Conservation (phyloP, 2,888 invertebrate species). For the Odiellus spinosus region DNA sequence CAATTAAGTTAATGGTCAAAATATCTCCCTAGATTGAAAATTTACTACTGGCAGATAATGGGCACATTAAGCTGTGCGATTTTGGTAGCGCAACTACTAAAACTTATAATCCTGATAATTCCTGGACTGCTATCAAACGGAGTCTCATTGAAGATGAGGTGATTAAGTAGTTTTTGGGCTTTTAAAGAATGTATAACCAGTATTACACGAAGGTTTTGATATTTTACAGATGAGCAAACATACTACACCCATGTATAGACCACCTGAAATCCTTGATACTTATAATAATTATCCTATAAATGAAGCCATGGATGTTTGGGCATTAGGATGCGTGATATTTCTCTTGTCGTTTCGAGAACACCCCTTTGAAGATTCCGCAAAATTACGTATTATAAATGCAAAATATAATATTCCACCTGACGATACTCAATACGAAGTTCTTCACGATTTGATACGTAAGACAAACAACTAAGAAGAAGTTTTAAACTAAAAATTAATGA, state of each 20-base stretch:
- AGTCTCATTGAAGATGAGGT: constrained; percentile 86
- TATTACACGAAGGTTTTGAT: not conserved
- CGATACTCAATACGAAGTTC: constrained; percentile 63
- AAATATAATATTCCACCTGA: constrained; percentile 71
- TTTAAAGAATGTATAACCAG: no score
- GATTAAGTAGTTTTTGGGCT: no score
- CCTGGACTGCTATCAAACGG: constrained; percentile 83
- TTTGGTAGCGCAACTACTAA: constrained; percentile 89
- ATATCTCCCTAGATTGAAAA: constrained; percentile 55
- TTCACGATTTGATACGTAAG: constrained; percentile 77
- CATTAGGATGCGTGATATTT: constrained; percentile 86
- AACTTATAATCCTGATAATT: constrained; percentile 57
- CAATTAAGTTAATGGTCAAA: not conserved
- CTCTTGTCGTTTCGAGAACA: constrained; percentile 82
- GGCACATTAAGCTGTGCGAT: constrained; percentile 83
- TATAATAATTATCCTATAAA: constrained; percentile 92
- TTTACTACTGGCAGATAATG: constrained; percentile 68
- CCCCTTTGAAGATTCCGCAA: constrained; percentile 88
- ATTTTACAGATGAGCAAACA: constrained; percentile 35
- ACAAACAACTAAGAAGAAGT: constrained; percentile 3
- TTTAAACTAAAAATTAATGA: not conserved
- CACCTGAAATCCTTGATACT: constrained; percentile 88
- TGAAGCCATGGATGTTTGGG: constrained; percentile 85
- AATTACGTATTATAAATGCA: constrained; percentile 87
- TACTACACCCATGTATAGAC: constrained; percentile 65